Evolutionary conservation across 2,113 vertebrate genomes (phyloP).

Genomic region (Noturus placidus): DNA sequence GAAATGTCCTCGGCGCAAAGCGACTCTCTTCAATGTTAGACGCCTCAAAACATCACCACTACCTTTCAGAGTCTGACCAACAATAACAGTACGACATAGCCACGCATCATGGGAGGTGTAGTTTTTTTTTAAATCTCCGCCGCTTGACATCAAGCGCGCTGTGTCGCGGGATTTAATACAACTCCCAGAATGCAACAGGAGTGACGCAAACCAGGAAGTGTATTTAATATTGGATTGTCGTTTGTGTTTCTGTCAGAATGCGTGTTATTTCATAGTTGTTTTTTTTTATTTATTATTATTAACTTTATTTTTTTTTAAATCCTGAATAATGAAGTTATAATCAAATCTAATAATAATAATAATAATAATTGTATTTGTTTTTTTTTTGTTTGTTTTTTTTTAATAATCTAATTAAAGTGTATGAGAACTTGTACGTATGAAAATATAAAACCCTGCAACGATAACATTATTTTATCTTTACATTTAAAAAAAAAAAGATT

Average conservation of each 20-base stretch:
- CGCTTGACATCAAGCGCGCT: accelerated
- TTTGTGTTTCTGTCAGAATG: neutral
- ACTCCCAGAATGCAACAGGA: neutral
- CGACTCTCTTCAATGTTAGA: neutral
- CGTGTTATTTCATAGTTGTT: neutral
- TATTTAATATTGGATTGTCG: neutral
- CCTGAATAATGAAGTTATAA: neutral
- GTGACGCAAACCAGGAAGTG: neutral
- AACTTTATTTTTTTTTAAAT: no score
- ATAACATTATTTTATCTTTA: neutral
- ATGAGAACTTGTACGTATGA: neutral
- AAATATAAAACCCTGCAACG: neutral
- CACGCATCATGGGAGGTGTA: slow-evolving; percentile 20
- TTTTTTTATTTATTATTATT: neutral
- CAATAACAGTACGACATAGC: neutral
- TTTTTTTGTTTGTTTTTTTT: neutral
- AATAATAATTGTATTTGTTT: no score
- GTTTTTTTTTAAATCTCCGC: neutral
- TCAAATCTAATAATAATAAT: neutral
- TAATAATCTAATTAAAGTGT: neutral
- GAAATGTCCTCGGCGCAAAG: slow-evolving; percentile 5
- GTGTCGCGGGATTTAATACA: neutral
- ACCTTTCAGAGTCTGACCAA: neutral
- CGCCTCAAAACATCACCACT: slow-evolving; percentile 41
- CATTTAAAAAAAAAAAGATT: neutral